Evolutionary conservation across 2,113 vertebrate species (phyloP), one percentile per base, ranked within the genome.

Genomic region (Apteryx owenii): DNA sequence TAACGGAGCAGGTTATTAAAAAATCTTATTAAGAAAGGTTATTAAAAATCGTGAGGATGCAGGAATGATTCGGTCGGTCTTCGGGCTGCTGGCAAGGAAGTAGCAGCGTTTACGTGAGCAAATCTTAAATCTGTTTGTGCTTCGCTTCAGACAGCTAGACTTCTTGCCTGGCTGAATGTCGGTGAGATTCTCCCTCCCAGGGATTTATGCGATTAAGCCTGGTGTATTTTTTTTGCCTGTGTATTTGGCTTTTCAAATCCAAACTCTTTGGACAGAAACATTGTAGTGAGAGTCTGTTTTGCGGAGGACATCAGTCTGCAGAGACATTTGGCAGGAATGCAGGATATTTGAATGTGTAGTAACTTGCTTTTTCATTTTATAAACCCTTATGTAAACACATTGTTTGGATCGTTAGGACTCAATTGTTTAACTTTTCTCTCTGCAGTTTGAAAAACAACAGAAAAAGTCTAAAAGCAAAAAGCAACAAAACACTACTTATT

Each of bases 341-440:
- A 89, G 56, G 73, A 40, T 94, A 85, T 91, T 53, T 91, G 85
- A 83, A 73, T 91, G 75, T 62, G 31, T 78, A 86, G 48, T 68
- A 69, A 15, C 64, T 25, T 69, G 28, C 61, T 64, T 62, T 91
- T 96, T 83, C 40, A 21, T 85, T 93, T 93, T 44, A 12, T 72
- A 95, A 72, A 87, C 62, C 40, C 79, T 95, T 70, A 10, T 81
- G 68, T 94, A 96, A 93, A 73, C 79, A 58, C 62, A 40, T 89
- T 92, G 89, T 94, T 94, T 87, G 76, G 75, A 83, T 92, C 71
- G 25, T 16, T 75, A 36, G 66, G 73, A 95, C 69, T 82, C 5
- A 11, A 58, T 58, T 87, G n/a, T 84, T 97, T 96, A 92, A 95
- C 82, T 96, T 96, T 78, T 83, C 79, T 93, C 36, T 90, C 68